Percentiles rank a stretch among this genome's conserved stretches.
phyloP scores from a whole-genome alignment of 2,113 vertebrate species.

The Astur gentilis region DNA sequence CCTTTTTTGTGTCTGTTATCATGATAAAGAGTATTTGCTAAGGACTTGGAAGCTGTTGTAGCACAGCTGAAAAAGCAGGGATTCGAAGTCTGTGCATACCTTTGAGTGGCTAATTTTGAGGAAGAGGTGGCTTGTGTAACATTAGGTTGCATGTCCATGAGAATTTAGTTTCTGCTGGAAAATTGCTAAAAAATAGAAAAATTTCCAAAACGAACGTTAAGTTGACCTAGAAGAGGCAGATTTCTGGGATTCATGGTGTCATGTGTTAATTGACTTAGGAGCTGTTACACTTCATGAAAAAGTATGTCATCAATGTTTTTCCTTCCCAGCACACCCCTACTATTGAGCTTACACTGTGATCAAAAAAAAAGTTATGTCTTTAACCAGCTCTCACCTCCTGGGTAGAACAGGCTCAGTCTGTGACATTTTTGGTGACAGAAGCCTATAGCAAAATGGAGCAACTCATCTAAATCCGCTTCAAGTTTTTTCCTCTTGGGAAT shows the following conservation, averaged over 20 bases:
- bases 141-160: accelerated
- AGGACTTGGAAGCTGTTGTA: not conserved
- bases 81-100: not conserved
- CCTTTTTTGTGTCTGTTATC: not conserved
- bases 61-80: not conserved
- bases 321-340: not conserved
- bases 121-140: not conserved
- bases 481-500: not conserved
- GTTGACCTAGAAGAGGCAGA: not conserved
- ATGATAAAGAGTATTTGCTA: not conserved
- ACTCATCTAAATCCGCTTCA: not conserved
- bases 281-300: not conserved
- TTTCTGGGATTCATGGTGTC: not conserved
- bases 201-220: not conserved
- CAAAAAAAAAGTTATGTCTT: not conserved
- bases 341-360: not conserved
- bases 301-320: not conserved
- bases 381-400: not conserved
- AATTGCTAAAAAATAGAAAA: not conserved
- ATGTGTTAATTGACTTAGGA: not conserved
- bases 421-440: not conserved
- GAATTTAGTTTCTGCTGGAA: not conserved
- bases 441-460: not conserved
- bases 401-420: not conserved
- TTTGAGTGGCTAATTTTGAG: not conserved